These are phyloP conservation scores for Limenitis arthemis DNA, from an alignment of 2,888 invertebrate genomes.

Conservation along the genomic window DNA sequence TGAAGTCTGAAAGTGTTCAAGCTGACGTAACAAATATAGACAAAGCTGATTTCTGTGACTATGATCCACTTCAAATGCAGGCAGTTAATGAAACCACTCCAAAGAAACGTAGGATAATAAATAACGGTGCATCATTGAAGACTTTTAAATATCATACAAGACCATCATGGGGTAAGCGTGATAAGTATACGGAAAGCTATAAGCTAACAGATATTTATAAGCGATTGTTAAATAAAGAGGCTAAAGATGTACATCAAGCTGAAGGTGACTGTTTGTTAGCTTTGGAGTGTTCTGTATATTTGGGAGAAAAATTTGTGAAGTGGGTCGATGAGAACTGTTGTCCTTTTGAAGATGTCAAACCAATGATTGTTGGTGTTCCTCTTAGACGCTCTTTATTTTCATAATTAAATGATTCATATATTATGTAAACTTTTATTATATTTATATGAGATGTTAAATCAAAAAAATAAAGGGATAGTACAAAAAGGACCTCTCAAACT, in stretches of 20 bases:
- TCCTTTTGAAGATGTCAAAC: constrained; percentile 39
- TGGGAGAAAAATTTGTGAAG: constrained; percentile 69
- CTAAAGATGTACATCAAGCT: constrained; percentile 72
- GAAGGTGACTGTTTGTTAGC: constrained; percentile 78
- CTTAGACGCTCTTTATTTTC: constrained; percentile 26
- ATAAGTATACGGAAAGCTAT: constrained; percentile 47
- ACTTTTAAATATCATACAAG: constrained; percentile 31
- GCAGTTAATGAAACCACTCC: constrained; percentile 17
- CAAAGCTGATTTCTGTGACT: constrained; percentile 19
- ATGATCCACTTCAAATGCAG: constrained; percentile 26
- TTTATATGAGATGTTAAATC: too few relatives aligned
- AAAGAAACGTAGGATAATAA: not conserved
- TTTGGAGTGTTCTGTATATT: constrained; percentile 69
- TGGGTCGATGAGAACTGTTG: constrained; percentile 58
- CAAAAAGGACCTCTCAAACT: too few relatives aligned
- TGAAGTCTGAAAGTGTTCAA: constrained; percentile 5
- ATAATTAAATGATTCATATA: not conserved
- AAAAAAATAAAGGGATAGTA: too few relatives aligned
- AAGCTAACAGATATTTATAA: constrained; percentile 71
- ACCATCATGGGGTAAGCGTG: constrained; percentile 36
- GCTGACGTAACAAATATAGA: not conserved
- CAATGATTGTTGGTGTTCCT: constrained; percentile 47
- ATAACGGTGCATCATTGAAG: constrained; percentile 12
- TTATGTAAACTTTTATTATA: not conserved
- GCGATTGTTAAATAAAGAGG: constrained; percentile 57